Conservation (phyloP, 2,113 vertebrate species). For the Notothenia rossii region DNA sequence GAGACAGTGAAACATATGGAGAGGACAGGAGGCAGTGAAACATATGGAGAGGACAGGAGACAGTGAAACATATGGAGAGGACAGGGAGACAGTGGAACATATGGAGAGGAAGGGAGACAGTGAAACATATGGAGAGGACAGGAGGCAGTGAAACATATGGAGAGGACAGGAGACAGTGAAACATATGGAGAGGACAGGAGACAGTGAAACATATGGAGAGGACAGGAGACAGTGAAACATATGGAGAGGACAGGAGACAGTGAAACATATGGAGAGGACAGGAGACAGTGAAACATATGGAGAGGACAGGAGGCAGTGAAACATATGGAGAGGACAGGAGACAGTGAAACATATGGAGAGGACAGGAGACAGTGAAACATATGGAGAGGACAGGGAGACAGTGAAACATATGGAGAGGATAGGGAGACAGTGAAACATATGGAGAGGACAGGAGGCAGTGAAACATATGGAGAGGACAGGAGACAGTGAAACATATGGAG, state of each 20-base stretch:
- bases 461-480: no score
- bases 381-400: slow-evolving; percentile 9
- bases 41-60: slow-evolving; percentile 6
- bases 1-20: background rate
- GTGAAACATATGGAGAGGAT: background rate
- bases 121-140: slow-evolving; percentile 16
- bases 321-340: background rate
- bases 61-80: background rate
- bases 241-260: slow-evolving; percentile 6
- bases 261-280: slow-evolving; percentile 16
- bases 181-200: background rate
- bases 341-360: background rate
- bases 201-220: background rate
- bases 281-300: slow-evolving; percentile 2
- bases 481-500: slow-evolving; percentile 7
- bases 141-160: background rate
- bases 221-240: background rate
- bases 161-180: slow-evolving; percentile 10
- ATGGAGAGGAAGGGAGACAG: slow-evolving; percentile 8
- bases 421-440: slow-evolving; percentile 4
- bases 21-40: background rate
- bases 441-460: slow-evolving; percentile 21
- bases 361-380: background rate
- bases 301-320: slow-evolving; percentile 6
- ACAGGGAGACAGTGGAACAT: slow-evolving; percentile 1